These are phyloP conservation scores for Lepidostoma basale DNA, from an alignment of 1,140 invertebrate species.

Conservation along the genomic window DNA sequence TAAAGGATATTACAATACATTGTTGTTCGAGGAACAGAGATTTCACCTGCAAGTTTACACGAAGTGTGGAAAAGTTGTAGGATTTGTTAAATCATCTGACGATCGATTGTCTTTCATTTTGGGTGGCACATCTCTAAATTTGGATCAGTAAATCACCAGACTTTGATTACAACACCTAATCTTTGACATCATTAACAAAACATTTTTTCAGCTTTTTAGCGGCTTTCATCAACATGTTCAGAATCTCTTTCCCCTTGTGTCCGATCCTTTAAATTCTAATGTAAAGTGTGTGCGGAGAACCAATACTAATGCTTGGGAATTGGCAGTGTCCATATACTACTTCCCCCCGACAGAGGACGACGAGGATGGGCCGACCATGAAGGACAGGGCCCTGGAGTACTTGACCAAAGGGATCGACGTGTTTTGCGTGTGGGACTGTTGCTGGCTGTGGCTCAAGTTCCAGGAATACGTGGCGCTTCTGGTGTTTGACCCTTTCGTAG, in stretches of 20 bases:
- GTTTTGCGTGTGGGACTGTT: conserved; percentile 97
- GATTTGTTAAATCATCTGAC: background rate
- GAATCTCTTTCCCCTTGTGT: conserved; percentile 60
- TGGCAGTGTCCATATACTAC: conserved; percentile 89
- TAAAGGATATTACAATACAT: too few relatives aligned
- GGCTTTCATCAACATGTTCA: conserved; percentile 49
- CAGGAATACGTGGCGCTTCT: conserved; percentile 89
- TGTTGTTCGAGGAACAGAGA: too few relatives aligned
- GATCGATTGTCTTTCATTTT: conserved; percentile 4
- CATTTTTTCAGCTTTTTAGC: conserved; percentile 42
- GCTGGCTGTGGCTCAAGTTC: conserved; percentile 87
- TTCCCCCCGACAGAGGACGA: conserved; percentile 88
- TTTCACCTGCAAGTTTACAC: conserved; percentile 1
- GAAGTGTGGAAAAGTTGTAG: background rate
- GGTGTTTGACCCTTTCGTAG: conserved; percentile 97
- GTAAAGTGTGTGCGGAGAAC: conserved; percentile 43
- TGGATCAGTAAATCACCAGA: conserved; percentile 15
- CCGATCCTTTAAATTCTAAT: conserved; percentile 3
- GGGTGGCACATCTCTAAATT: conserved; percentile 14
- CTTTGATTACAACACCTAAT: background rate
- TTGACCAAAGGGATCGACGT: conserved; percentile 84
- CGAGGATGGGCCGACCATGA: conserved; percentile 86
- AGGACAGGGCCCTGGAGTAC: conserved; percentile 79
- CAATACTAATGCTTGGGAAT: conserved; percentile 46
- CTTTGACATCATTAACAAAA: background rate